A percentile compares a stretch with the other conserved stretches of the same genome.
Conservation (phyloP, 2,888 invertebrate species). For the Drosophila atripex region DNA sequence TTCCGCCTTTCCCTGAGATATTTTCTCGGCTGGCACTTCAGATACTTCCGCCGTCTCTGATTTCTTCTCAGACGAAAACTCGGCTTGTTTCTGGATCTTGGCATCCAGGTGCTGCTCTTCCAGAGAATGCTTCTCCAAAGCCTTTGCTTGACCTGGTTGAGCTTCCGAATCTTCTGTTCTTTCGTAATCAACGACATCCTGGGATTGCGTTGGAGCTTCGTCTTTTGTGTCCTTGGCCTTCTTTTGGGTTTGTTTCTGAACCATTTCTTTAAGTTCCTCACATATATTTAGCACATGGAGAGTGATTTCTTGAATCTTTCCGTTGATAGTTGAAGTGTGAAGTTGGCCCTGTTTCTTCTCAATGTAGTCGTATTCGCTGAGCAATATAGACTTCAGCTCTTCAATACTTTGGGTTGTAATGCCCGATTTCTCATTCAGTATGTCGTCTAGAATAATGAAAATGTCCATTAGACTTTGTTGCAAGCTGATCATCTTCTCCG, state of each 20-base stretch:
- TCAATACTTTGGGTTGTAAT: slow-evolving; percentile 50
- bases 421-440: slow-evolving; percentile 51
- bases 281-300: slow-evolving; percentile 47
- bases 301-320: slow-evolving; percentile 52
- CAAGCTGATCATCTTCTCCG: slow-evolving; percentile 73
- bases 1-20: not conserved
- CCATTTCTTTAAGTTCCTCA: slow-evolving; percentile 40
- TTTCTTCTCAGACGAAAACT: too few relatives aligned
- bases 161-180: slow-evolving; percentile 9
- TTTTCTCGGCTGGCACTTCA: slow-evolving; percentile 1
- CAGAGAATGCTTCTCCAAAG: too few relatives aligned
- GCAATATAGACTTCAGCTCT: slow-evolving; percentile 50
- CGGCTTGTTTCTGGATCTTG: too few relatives aligned
- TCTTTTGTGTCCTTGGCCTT: slow-evolving; percentile 27
- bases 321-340: slow-evolving; percentile 34
- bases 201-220: not conserved
- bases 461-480: slow-evolving; percentile 80
- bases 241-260: slow-evolving; percentile 32
- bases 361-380: slow-evolving; percentile 63
- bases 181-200: not conserved
- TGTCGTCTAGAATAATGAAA: slow-evolving; percentile 76
- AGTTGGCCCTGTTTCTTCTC: slow-evolving; percentile 51
- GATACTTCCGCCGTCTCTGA: slow-evolving; percentile 2
- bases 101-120: too few relatives aligned
- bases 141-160: too few relatives aligned